A percentile compares a stretch with the other conserved stretches of the same genome.
phyloP scores from a whole-genome alignment of 1,140 invertebrate genomes.

The Acarapis woodi region DNA sequence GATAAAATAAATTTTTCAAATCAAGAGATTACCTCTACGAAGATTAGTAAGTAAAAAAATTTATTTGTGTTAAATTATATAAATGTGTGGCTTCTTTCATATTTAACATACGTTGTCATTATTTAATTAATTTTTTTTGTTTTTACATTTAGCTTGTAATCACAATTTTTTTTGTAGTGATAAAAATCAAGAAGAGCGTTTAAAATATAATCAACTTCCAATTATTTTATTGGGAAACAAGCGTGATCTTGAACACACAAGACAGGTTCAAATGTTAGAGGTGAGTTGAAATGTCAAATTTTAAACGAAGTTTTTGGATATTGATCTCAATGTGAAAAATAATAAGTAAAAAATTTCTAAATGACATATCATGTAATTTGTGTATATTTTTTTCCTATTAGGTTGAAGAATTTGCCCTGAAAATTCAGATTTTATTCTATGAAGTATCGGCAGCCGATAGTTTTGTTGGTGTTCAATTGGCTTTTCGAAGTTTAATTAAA shows the following conservation, averaged over 20 bases:
- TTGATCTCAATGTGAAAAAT: background rate
- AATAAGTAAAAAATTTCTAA: background rate
- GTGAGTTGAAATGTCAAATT: background rate
- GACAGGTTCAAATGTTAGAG: conserved; percentile 21
- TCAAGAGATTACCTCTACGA: no score
- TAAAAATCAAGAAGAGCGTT: no score
- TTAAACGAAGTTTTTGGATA: background rate
- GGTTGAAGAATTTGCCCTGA: conserved; percentile 41
- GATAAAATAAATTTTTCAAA: no score
- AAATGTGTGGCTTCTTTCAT: no score
- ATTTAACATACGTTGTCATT: no score
- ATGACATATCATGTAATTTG: background rate
- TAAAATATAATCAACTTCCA: no score
- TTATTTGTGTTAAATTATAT: no score
- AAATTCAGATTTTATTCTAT: conserved; percentile 49
- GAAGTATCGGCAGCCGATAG: conserved; percentile 56
- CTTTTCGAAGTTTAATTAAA: conserved; percentile 35
- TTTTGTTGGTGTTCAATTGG: conserved; percentile 38
- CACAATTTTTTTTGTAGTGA: no score
- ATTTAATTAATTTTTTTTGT: no score
- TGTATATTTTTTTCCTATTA: conserved; percentile 14
- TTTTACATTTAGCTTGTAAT: no score
- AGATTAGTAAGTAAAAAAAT: no score
- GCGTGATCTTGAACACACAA: conserved; percentile 44
- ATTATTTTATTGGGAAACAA: conserved; percentile 48